phyloP scores from a whole-genome alignment of 2,113 vertebrate species.

The Ochotona princeps region DNA sequence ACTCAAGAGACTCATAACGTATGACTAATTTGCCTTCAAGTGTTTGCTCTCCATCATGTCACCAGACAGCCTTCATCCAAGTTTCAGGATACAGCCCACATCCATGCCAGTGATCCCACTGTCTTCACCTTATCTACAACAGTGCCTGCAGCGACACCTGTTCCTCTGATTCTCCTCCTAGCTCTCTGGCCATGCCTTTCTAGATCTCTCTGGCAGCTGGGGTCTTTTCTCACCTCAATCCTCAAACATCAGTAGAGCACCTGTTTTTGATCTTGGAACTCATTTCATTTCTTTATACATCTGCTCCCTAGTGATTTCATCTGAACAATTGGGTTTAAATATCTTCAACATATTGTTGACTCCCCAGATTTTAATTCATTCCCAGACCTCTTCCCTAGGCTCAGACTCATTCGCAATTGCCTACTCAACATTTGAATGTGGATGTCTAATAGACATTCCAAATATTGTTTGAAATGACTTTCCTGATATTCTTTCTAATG shows the following conservation, averaged over 20 bases:
- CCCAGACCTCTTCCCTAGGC: neutral
- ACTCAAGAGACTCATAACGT: neutral
- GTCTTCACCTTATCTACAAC: neutral
- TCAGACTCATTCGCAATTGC: neutral
- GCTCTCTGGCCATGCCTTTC: neutral
- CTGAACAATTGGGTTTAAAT: neutral
- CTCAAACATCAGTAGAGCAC: neutral
- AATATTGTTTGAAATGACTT: neutral
- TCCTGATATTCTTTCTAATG: neutral
- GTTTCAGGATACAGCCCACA: too few species aligned
- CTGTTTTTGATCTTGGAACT: neutral
- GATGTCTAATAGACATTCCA: neutral
- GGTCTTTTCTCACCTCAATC: neutral
- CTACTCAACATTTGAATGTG: neutral
- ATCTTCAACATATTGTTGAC: neutral
- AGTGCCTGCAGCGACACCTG: rapidly evolving
- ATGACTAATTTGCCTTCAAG: neutral
- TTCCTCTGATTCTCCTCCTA: neutral
- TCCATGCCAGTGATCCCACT: too few species aligned
- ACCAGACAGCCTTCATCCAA: neutral
- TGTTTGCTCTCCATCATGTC: neutral
- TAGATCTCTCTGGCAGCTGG: neutral
- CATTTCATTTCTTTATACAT: neutral
- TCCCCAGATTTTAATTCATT: neutral
- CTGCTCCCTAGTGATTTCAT: neutral